These are phyloP conservation scores for Oncopodura yosiiana DNA, from an alignment of 1,140 invertebrate species.

Conservation along the genomic window DNA sequence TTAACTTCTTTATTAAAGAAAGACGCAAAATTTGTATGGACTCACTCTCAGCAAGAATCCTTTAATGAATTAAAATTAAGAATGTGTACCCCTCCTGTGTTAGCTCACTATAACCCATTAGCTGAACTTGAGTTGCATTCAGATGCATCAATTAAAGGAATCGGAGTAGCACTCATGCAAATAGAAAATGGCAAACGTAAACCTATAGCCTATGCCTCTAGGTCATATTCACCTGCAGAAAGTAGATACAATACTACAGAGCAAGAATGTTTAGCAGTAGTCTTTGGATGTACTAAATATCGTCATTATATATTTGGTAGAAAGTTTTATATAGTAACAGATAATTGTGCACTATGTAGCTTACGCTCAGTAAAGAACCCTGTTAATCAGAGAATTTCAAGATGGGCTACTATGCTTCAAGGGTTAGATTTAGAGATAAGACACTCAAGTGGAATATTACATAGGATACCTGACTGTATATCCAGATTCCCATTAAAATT, in stretches of 20 bases:
- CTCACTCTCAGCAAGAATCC: constrained; percentile 22
- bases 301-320: too few relatives aligned
- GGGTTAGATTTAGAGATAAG: too few relatives aligned
- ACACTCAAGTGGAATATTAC: too few relatives aligned
- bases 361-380: too few relatives aligned
- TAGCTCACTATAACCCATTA: constrained; percentile 27
- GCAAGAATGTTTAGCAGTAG: constrained; percentile 42
- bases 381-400: too few relatives aligned
- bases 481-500: too few relatives aligned
- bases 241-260: constrained; percentile 39
- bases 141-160: constrained; percentile 44
- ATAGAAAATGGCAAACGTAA: constrained; percentile 35
- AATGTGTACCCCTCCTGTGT: constrained; percentile 23
- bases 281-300: too few relatives aligned
- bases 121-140: constrained; percentile 38
- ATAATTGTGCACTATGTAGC: too few relatives aligned
- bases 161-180: constrained; percentile 45
- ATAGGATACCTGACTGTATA: too few relatives aligned
- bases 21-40: background rate
- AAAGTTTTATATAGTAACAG: too few relatives aligned
- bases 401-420: too few relatives aligned
- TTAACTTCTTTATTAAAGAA: constrained; percentile 37
- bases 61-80: constrained; percentile 36
- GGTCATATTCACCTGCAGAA: constrained; percentile 37
- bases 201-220: constrained; percentile 42